Conservation (phyloP, 1,140 invertebrate genomes). For the Sinella curviseta region DNA sequence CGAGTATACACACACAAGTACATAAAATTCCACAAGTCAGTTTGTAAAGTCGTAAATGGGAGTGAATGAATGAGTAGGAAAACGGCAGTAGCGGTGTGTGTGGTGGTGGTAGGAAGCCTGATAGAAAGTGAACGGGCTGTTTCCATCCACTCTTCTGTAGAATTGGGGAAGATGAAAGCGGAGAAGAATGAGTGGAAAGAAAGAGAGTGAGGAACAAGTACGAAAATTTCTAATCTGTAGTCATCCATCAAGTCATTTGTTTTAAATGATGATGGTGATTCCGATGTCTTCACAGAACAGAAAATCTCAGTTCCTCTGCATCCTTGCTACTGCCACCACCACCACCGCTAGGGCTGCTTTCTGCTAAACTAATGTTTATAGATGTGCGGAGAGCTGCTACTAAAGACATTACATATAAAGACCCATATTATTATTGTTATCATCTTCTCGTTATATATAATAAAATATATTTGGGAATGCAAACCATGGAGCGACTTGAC, state of each 20-base stretch:
- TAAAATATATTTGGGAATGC: neutral
- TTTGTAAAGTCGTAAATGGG: neutral
- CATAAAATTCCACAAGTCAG: neutral
- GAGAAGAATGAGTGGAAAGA: neutral
- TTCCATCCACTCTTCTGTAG: neutral
- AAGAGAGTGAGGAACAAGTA: neutral
- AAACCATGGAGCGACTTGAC: neutral
- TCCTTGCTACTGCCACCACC: neutral
- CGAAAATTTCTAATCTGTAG: conserved; percentile 26
- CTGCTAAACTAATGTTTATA: conserved; percentile 1
- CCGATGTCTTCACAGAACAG: conserved; percentile 14
- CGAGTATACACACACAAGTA: too few species aligned
- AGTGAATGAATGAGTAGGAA: neutral
- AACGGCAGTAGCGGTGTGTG: neutral
- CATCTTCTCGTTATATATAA: conserved; percentile 14
- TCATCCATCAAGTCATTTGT: conserved; percentile 27
- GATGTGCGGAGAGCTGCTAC: neutral
- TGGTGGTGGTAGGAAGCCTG: neutral
- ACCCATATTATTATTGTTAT: conserved; percentile 14
- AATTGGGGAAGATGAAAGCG: neutral
- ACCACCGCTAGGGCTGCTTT: neutral
- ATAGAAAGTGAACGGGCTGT: neutral
- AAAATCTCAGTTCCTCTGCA: conserved; percentile 19
- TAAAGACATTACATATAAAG: neutral
- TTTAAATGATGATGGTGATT: conserved; percentile 26